These are phyloP conservation scores for Papilio glaucus DNA, from an alignment of 1,140 invertebrate species.

Conservation along the genomic window DNA sequence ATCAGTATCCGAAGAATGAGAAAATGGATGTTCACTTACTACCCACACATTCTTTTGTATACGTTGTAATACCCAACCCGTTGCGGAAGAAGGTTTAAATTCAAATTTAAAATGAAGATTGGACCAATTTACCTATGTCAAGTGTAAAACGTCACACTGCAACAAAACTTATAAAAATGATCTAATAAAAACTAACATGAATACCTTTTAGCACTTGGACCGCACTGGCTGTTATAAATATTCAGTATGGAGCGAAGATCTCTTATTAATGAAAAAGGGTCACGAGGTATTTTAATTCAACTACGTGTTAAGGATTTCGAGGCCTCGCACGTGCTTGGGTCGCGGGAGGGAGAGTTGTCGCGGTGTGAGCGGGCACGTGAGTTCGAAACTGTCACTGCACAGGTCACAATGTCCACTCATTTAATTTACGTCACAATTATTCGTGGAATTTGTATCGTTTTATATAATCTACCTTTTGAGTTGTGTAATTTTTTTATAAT, in stretches of 20 bases:
- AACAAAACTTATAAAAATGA: not conserved
- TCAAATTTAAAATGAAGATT: no score
- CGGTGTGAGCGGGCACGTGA: conserved; percentile 36
- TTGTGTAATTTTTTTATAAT: no score
- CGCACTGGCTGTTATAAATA: conserved; percentile 72
- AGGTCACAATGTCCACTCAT: conserved; percentile 12
- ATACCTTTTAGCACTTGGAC: conserved; percentile 44
- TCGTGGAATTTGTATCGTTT: not conserved
- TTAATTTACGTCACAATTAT: conserved; percentile 11
- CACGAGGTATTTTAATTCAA: conserved; percentile 83
- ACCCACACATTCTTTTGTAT: no score
- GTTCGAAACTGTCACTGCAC: conserved; percentile 7
- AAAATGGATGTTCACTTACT: no score
- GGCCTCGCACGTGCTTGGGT: conserved; percentile 54
- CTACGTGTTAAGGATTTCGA: conserved; percentile 79
- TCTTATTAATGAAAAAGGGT: conserved; percentile 83
- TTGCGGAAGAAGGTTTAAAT: no score
- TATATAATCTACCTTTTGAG: not conserved
- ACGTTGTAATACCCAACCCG: no score
- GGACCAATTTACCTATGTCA: no score
- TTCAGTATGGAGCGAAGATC: conserved; percentile 77
- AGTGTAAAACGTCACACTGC: no score
- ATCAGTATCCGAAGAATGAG: no score
- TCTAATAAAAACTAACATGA: not conserved
- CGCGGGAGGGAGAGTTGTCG: conserved; percentile 42